phyloP scores from a whole-genome alignment of 2,113 vertebrate species.

The Leucoraja erinaceus region DNA sequence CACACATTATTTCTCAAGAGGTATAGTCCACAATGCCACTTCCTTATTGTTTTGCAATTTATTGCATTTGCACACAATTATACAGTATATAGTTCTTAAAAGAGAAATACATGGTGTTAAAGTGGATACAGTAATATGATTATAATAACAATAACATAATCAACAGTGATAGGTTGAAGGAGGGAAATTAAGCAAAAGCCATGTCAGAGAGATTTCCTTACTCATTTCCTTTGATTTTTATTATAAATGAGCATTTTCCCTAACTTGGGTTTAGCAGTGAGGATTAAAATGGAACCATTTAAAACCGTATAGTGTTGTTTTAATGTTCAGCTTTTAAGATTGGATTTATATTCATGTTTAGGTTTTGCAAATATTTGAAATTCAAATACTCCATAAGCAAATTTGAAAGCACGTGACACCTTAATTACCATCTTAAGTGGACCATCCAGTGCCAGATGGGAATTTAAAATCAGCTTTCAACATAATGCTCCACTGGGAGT shows the following conservation, averaged over 20 bases:
- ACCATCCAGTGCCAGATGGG: conserved; percentile 9
- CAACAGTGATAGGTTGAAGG: no score
- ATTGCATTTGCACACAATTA: no score
- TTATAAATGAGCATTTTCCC: background rate
- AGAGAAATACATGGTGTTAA: no score
- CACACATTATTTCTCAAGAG: no score
- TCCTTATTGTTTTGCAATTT: no score
- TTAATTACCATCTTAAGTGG: conserved; percentile 14
- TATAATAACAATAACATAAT: no score
- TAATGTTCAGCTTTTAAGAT: background rate
- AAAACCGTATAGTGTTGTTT: background rate
- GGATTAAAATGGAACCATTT: background rate
- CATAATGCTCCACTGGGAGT: background rate
- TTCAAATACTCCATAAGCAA: background rate
- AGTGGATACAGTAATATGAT: no score
- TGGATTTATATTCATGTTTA: background rate
- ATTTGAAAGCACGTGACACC: background rate
- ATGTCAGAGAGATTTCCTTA: background rate
- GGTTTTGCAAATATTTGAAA: background rate
- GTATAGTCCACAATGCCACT: no score
- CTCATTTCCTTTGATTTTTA: background rate
- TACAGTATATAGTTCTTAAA: no score
- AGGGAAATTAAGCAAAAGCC: background rate
- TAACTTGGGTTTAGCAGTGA: background rate
- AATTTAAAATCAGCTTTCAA: conserved; percentile 21